A percentile compares a stretch with the other conserved stretches of the same genome.
These are phyloP conservation scores for Otolemur garnettii DNA, from an alignment of 2,113 vertebrate genomes.

Conservation along the genomic window DNA sequence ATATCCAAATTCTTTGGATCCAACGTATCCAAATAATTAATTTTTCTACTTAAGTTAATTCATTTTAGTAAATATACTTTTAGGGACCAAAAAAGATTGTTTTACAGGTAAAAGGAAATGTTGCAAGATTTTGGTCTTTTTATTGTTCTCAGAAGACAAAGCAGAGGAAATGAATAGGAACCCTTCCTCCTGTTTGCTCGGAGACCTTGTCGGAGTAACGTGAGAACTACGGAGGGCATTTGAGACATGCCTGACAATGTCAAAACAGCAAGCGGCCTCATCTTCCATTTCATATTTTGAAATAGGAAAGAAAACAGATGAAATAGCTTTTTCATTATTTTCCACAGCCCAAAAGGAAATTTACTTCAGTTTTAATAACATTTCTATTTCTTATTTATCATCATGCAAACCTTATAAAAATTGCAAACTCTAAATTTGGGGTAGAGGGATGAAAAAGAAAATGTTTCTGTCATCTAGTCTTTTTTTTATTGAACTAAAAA, in stretches of 20 bases:
- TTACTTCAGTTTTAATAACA: conserved; percentile 78
- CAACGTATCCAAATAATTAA: not conserved
- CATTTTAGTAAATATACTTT: not conserved
- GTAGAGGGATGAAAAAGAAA: conserved; percentile 60
- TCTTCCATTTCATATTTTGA: conserved; percentile 64
- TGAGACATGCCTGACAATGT: conserved; percentile 48
- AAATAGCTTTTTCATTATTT: conserved; percentile 81
- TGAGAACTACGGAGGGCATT: not conserved
- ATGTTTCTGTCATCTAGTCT: conserved; percentile 51
- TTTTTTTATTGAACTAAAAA: conserved; percentile 67
- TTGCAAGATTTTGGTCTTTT: not conserved
- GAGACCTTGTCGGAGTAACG: conserved; percentile 29
- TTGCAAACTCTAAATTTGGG: conserved; percentile 66
- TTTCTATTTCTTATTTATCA: conserved; percentile 77
- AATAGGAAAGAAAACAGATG: conserved; percentile 69
- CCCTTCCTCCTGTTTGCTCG: not conserved
- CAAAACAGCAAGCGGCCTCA: conserved; percentile 63
- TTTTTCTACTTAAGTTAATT: conserved; percentile 7
- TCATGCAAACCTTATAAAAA: conserved; percentile 75
- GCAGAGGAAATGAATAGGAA: not conserved
- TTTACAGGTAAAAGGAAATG: not conserved
- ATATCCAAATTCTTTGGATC: not conserved
- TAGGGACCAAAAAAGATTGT: not conserved
- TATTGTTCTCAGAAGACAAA: not conserved
- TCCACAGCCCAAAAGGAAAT: conserved; percentile 74